phyloP scores from a whole-genome alignment of 2,797 vertebrate species.

The Acipenser ruthenus region DNA sequence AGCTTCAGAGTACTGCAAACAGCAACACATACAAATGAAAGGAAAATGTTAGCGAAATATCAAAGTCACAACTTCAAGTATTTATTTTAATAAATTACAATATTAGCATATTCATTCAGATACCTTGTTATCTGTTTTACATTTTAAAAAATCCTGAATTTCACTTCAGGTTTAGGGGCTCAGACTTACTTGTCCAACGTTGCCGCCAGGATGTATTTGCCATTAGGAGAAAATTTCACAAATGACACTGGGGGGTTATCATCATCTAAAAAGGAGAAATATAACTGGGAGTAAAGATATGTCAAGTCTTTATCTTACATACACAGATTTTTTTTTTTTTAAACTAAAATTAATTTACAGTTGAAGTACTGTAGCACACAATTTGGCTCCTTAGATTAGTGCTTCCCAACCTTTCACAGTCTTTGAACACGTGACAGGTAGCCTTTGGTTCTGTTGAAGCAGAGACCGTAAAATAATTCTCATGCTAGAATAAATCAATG shows the following conservation, averaged over 20 bases:
- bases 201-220: constrained; percentile 96
- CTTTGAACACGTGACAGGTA: too few relatives aligned
- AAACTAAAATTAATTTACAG: too few relatives aligned
- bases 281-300: not conserved
- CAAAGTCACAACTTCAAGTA: not conserved
- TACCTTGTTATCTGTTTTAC: not conserved
- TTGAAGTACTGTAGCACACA: too few relatives aligned
- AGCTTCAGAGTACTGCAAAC: constrained; percentile 85
- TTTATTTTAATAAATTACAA: too few relatives aligned
- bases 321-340: not conserved
- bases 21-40: not conserved
- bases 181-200: constrained; percentile 91
- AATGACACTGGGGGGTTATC: constrained; percentile 99
- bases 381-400: too few relatives aligned
- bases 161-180: not conserved
- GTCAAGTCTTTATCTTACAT: not conserved
- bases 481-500: too few relatives aligned
- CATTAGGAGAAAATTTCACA: constrained; percentile 96
- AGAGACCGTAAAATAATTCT: too few relatives aligned
- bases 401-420: too few relatives aligned
- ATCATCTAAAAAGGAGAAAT: constrained; percentile 64
- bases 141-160: not conserved
- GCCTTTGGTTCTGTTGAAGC: too few relatives aligned
- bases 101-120: too few relatives aligned
- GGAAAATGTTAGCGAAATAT: not conserved